Evolutionary conservation across 2,797 vertebrate genomes (phyloP).

Genomic region (Eulemur coronatus): DNA sequence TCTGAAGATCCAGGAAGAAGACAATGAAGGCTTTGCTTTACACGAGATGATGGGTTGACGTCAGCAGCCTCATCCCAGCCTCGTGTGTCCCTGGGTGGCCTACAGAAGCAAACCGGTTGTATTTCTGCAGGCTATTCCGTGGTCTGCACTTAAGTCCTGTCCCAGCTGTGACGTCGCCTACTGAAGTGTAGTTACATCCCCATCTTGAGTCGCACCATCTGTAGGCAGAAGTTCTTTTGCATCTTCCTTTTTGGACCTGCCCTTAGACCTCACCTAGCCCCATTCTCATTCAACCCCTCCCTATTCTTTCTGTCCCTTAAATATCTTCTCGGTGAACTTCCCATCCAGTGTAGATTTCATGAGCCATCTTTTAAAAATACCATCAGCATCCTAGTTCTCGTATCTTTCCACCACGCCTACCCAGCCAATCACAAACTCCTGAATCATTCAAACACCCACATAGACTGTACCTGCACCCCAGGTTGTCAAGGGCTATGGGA

Average conservation of each 20-base stretch:
- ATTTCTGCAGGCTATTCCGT: accelerated
- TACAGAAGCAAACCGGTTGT: accelerated
- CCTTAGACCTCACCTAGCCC: not conserved
- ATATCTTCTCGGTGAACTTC: not conserved
- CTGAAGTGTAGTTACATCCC: not conserved
- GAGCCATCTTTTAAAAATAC: too few relatives aligned
- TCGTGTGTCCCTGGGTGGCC: accelerated
- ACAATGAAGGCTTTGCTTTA: accelerated
- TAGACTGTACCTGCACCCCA: not conserved
- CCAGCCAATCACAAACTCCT: not conserved
- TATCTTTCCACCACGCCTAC: accelerated
- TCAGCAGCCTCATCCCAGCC: not conserved
- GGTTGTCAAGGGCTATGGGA: accelerated
- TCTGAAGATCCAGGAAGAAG: not conserved
- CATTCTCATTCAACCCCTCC: not conserved
- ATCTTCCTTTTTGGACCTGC: too few relatives aligned
- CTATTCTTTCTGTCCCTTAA: not conserved
- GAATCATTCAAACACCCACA: not conserved
- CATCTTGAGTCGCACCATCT: accelerated
- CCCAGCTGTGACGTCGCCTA: accelerated
- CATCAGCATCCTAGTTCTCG: accelerated
- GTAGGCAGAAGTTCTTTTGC: accelerated
- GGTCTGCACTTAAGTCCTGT: not conserved
- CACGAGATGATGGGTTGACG: accelerated
- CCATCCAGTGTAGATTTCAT: accelerated